These are phyloP conservation scores for Watsonalla binaria DNA, from an alignment of 2,888 invertebrate species.

Conservation along the genomic window DNA sequence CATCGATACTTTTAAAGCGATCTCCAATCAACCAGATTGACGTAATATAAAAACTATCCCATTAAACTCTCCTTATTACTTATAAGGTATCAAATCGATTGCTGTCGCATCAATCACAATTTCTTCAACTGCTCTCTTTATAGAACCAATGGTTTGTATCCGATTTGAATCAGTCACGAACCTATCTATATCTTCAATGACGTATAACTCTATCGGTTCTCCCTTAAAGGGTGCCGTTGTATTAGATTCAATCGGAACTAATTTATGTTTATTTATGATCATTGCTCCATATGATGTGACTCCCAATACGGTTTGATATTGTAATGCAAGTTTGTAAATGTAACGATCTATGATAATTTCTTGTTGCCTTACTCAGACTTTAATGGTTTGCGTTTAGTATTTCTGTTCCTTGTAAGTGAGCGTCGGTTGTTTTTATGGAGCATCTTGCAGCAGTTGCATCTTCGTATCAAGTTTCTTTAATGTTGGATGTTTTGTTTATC, in stretches of 20 bases:
- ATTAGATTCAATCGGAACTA: constrained; percentile 30
- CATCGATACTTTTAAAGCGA: neutral
- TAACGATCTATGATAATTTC: constrained; percentile 5
- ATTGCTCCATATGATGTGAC: constrained; percentile 13
- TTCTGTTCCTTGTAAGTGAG: constrained; percentile 1
- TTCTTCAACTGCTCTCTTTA: constrained; percentile 36
- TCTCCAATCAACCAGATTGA: neutral
- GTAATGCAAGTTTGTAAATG: constrained; percentile 2
- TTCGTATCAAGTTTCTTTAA: constrained; percentile 1
- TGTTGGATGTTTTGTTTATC: neutral
- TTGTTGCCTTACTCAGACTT: constrained; percentile 2
- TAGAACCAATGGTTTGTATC: constrained; percentile 52
- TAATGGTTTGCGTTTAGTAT: constrained; percentile 1
- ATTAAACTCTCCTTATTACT: constrained; percentile 6
- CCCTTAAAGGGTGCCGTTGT: constrained; percentile 39
- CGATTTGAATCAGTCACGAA: constrained; percentile 53
- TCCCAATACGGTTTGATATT: constrained; percentile 3
- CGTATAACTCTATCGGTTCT: constrained; percentile 57
- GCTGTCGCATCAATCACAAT: constrained; percentile 39
- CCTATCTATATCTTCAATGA: constrained; percentile 39
- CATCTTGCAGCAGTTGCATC: neutral
- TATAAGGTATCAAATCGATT: constrained; percentile 17
- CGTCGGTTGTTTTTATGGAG: neutral
- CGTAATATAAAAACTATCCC: neutral
- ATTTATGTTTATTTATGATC: constrained; percentile 45